These are phyloP conservation scores for Chloroceryle inda DNA, from an alignment of 2,797 vertebrate species.

Conservation along the genomic window DNA sequence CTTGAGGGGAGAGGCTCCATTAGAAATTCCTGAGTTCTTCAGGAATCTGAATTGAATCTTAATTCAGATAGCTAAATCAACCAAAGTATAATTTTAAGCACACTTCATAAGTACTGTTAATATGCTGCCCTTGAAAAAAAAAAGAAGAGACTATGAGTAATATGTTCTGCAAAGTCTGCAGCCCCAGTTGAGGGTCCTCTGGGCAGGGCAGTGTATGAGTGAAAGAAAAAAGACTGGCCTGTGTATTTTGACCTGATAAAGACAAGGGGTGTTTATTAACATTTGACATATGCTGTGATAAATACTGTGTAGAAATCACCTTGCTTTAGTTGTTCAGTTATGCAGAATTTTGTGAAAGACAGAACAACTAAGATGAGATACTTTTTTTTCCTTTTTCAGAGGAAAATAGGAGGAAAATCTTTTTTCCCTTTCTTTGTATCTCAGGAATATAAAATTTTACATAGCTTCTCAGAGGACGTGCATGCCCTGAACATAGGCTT, in stretches of 20 bases:
- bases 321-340: neutral
- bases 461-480: neutral
- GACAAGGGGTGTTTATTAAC: neutral
- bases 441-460: neutral
- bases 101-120: neutral
- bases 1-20: neutral
- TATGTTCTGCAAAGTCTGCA: neutral
- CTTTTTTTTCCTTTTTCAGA: neutral
- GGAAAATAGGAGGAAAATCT: neutral
- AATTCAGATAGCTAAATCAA: neutral
- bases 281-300: neutral
- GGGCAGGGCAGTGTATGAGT: neutral
- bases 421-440: neutral
- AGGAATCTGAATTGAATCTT: neutral
- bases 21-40: slow-evolving; percentile 1
- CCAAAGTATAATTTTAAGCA: neutral
- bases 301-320: neutral
- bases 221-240: neutral
- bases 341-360: neutral
- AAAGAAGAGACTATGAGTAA: neutral
- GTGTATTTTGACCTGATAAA: neutral
- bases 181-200: neutral
- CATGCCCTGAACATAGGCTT: neutral
- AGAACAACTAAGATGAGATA: accelerated
- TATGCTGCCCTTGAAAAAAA: neutral